Evolutionary conservation across 2,113 vertebrate species (phyloP), one percentile per base, ranked within the genome.

Genomic region (Geothlypis trichas): DNA sequence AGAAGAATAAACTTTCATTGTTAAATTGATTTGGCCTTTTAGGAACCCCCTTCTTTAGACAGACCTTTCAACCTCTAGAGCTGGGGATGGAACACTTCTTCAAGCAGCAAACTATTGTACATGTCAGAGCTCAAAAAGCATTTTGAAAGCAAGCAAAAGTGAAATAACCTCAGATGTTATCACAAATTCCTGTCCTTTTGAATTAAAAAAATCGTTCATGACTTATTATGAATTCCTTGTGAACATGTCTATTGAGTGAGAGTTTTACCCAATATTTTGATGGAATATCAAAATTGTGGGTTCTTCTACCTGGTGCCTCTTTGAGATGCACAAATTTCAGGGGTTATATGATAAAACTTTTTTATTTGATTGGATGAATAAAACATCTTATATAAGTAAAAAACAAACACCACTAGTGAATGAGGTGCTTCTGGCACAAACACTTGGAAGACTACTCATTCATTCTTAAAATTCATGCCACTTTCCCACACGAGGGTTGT

Each of bases 401-500:
- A 91, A 89, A 8, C 74, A 94, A 96, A 94, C 73, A 89, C 33
- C 88, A 62, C 59, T 65, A 78, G 82, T 90, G 61, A 97, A 95
- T 93, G 95, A 95, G 92, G 93, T 97, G 87, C 85, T 90, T 94
- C 72, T 91, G 90, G 92, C 95, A 94, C 63, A 94, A 95, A 93
- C 85, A 77, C 73, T 96, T 85, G 85, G 82, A 88, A 67, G 35
- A 74, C 68, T 91, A 90, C 61, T 93, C 90, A 86, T 91, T 96
- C 94, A 95, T 96, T 97, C 96, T 96, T 96, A 95, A 96, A 95
- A 97, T 93, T 94, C 93, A 93, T 95, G 95, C 88, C 95, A 88
- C 88, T 96, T 97, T 96, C 93, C 95, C 91, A 96, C 90, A 93
- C 10, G 28, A 91, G 85, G 61, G 33, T 86, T 97, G 92, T 96